Base-by-base conservation (phyloP, 1,140 invertebrate genomes). In the Melipona quadrifasciata region DNA sequence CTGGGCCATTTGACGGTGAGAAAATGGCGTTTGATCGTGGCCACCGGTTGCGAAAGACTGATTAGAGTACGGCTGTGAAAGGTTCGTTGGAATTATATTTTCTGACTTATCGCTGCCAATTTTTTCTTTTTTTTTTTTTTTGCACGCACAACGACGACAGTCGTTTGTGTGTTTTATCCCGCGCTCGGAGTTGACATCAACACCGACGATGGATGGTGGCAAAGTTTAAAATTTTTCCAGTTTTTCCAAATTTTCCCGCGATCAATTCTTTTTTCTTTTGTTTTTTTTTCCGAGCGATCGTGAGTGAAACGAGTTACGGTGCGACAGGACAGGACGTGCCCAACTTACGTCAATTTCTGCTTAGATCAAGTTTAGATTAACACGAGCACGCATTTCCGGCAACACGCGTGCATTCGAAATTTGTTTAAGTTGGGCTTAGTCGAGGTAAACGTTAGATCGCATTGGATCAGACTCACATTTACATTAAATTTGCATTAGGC, bases 401-500 rank as follows among this genome's bases (percentile, higher is more conserved):
- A 31, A 51, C 57, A 34, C 31, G 10, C 27, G 74, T 16, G 39
- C 24, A 4, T 24, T 76, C 58, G 58, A 77, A 61, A 64, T 77
- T 27, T 77, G 34, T 64, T 64, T 64, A 64, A 47, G 34, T 61
- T 47, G 4, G 58, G 11, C 53, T 77, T 6, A 27, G 74, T n/a
- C 47, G 14, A n/a, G 19, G 14, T n/a, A 17, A 57, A 75, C 12
- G 21, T 58, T 58, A 34, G 27, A 24, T 75, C 55, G 27, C 24
- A 76, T n/a, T 61, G 57, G 21, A 76, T 58, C 39, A 16, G 34
- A 47, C 58, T 77, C 34, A 47, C 34, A 77, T 77, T 47, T 64
- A 47, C 74, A 77, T 77, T 77, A 77, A 77, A 24, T 77, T 77
- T 65, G 74, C 74, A 77, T 77, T 77, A 77, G 58, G 55, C 61